A percentile compares a stretch with the other conserved stretches of the same genome.
phyloP scores from a whole-genome alignment of 2,888 invertebrate species.

The Uropetala carovei region DNA sequence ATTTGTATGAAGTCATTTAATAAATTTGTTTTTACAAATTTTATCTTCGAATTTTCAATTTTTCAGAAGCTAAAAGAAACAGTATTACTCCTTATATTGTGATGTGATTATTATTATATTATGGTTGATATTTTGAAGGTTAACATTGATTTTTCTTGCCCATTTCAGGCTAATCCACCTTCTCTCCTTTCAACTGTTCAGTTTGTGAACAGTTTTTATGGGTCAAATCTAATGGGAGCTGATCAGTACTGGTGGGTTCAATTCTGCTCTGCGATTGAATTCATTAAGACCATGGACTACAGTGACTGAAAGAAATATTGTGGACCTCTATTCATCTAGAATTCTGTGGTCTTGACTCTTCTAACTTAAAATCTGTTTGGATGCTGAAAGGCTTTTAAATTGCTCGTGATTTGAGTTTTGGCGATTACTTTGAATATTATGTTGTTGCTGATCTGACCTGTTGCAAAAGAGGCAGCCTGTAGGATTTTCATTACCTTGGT shows the following conservation, averaged over 20 bases:
- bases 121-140: neutral
- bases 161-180: slow-evolving; percentile 91
- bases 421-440: neutral
- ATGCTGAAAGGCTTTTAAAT: neutral
- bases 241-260: slow-evolving; percentile 99
- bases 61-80: neutral
- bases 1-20: too few species aligned
- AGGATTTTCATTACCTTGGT: slow-evolving; percentile 10
- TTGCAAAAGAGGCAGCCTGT: neutral
- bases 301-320: slow-evolving; percentile 37
- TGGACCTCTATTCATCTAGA: neutral
- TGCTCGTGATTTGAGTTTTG: neutral
- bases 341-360: neutral
- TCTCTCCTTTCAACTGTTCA: slow-evolving; percentile 96
- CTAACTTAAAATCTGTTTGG: neutral
- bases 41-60: neutral
- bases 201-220: slow-evolving; percentile 95
- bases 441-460: slow-evolving; percentile 18
- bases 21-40: too few species aligned
- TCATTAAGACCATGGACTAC: slow-evolving; percentile 98
- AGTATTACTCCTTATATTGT: neutral
- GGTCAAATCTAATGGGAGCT: slow-evolving; percentile 88
- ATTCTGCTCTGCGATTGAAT: slow-evolving; percentile 96
- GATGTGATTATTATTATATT: neutral
- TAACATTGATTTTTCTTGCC: slow-evolving; percentile 40